Conservation (phyloP, 2,888 invertebrate species). For the Dugesia japonica region DNA sequence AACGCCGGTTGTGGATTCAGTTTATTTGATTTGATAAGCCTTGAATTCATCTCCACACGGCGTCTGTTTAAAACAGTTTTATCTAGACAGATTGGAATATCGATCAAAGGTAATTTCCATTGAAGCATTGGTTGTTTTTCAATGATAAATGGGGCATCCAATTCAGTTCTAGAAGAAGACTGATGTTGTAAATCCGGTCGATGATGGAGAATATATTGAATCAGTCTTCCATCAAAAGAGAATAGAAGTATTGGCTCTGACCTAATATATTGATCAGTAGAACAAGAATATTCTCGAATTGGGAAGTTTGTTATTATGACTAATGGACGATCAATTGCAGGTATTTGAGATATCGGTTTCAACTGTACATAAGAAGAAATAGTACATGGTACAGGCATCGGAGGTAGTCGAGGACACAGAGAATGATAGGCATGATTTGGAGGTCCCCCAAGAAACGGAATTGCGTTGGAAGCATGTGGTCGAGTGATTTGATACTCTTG, state of each 20-base stretch:
- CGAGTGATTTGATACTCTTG: constrained; percentile 42
- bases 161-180: not conserved
- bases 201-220: not conserved
- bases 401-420: not conserved
- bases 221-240: not conserved
- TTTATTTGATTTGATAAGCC: not conserved
- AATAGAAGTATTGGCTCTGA: not conserved
- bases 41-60: not conserved
- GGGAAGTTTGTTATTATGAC: not conserved
- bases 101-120: not conserved
- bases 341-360: not conserved
- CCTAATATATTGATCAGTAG: not conserved
- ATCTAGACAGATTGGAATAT: not conserved
- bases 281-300: not conserved
- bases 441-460: not conserved
- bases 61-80: not conserved
- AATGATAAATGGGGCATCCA: not conserved
- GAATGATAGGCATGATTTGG: not conserved
- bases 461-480: not conserved
- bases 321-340: not conserved
- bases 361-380: not conserved
- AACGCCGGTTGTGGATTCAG: not conserved
- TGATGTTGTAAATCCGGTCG: not conserved
- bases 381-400: not conserved
- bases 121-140: not conserved